Percentiles rank a stretch among this genome's conserved stretches.
phyloP scores from a whole-genome alignment of 2,797 vertebrate species.

The Enteromius argenteus region DNA sequence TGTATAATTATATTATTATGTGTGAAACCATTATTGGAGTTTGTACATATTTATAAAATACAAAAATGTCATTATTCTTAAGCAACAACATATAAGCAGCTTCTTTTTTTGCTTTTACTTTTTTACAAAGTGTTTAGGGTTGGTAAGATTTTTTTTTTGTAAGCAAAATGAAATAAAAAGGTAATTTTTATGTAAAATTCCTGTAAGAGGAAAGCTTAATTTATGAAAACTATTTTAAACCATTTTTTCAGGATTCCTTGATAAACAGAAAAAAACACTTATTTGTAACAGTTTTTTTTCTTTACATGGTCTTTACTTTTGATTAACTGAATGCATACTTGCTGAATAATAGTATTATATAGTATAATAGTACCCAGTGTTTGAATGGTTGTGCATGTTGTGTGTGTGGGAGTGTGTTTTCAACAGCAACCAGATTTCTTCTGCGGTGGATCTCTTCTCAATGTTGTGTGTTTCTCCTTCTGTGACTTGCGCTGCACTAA shows the following conservation, averaged over 20 bases:
- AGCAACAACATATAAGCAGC: not conserved
- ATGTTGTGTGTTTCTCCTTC: slow-evolving; percentile 64
- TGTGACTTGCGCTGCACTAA: slow-evolving; percentile 69
- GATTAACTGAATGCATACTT: not conserved
- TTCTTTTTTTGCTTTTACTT: not conserved
- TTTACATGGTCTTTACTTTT: not conserved
- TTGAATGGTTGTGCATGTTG: not conserved
- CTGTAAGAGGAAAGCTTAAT: not conserved
- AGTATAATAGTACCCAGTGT: not conserved
- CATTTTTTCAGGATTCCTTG: not conserved
- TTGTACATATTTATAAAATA: slow-evolving; percentile 22
- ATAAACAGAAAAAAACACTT: not conserved
- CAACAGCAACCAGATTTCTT: slow-evolving; percentile 79
- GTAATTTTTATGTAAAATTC: not conserved
- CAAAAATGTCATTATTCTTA: not conserved
- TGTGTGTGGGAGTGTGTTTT: slow-evolving; percentile 43
- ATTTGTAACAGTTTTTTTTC: not conserved
- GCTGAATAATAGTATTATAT: not conserved
- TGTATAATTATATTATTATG: slow-evolving; percentile 5
- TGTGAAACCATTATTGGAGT: slow-evolving; percentile 7
- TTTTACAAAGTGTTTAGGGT: not conserved
- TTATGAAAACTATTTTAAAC: not conserved
- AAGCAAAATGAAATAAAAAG: not conserved
- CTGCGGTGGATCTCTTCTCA: slow-evolving; percentile 68
- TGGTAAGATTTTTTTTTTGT: not conserved